Evolutionary conservation across 1,140 invertebrate genomes (phyloP), one percentile per base, ranked within the genome.

Genomic region (Tenebrio molitor): DNA sequence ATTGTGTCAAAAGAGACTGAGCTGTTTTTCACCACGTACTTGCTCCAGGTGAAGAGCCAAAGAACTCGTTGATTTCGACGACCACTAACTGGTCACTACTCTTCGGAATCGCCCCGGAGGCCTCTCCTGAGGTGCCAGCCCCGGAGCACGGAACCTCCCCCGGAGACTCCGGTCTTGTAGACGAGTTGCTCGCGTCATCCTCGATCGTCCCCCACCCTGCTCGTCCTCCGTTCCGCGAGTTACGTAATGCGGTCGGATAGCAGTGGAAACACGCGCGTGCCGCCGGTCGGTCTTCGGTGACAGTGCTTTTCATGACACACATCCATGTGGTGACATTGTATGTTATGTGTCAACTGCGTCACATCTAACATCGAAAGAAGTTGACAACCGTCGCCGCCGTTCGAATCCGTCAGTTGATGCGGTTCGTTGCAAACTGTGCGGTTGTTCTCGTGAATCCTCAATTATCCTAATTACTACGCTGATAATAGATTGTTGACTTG

Each of bases 201-300:
- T 39, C 36, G 7, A 21, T 21, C 25, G 21, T 25, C 50, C 50
- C 50, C 50, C 50, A 58, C 50, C 23, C 50, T 58, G 2, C 23
- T 10, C 21, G 10, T 58, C 50, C 50, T 12, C 23, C 58, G 42
- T 62, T 74, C 69, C 36, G 64, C 64, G 68, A 65, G 72, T 76
- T 76, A 72, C 72, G 69, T 76, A 76, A 76, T 69, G 66, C 65
- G 50, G 74, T 65, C 63, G 74, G 41, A 44, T 66, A 44, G 39
- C 74, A 76, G 72, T 76, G 65, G 66, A 53, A 74, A 70, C 23
- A 71, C 74, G 72, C 72, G 64, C 72, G 63, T 71, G 44, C 62
- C 25, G 33, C 70, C 33, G 41, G 33, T 72, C 41, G 39, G 39
- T 29, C 36, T 68, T 68, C 33, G 39, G 25, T 36, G 58, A 64